These are phyloP conservation scores for Hyaena hyaena DNA, from an alignment of 2,113 vertebrate genomes.

Conservation along the genomic window DNA sequence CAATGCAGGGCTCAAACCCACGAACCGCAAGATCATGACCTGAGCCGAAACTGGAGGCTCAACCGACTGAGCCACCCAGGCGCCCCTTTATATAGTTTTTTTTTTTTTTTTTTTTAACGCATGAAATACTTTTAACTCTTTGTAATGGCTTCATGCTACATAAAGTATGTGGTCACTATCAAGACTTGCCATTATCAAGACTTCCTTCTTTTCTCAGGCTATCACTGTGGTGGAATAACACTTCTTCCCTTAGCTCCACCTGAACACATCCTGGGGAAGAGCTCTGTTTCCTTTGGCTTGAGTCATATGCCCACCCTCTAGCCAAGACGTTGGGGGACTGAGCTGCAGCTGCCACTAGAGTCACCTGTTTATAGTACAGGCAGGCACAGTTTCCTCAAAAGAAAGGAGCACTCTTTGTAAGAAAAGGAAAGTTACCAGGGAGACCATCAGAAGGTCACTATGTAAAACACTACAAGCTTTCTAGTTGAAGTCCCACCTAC, in stretches of 20 bases:
- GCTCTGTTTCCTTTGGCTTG: constrained; percentile 10
- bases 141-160: constrained; percentile 5
- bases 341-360: background rate
- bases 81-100: too few species aligned
- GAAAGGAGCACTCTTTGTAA: background rate
- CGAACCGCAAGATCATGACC: too few species aligned
- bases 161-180: background rate
- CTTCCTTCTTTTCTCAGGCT: background rate
- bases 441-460: background rate
- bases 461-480: background rate
- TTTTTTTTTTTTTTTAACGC: too few species aligned
- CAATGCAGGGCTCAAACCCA: too few species aligned
- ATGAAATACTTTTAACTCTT: background rate
- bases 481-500: background rate
- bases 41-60: too few species aligned
- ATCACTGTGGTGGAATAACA: background rate
- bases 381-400: background rate
- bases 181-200: background rate
- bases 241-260: background rate
- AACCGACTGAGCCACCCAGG: too few species aligned
- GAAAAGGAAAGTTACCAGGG: background rate
- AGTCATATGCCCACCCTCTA: background rate
- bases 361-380: background rate
- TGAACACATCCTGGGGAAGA: background rate
- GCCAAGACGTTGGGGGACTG: constrained; percentile 17